Evolutionary conservation across 2,113 vertebrate species (phyloP), one percentile per base, ranked within the genome.

Genomic region (Bubalus kerabau): DNA sequence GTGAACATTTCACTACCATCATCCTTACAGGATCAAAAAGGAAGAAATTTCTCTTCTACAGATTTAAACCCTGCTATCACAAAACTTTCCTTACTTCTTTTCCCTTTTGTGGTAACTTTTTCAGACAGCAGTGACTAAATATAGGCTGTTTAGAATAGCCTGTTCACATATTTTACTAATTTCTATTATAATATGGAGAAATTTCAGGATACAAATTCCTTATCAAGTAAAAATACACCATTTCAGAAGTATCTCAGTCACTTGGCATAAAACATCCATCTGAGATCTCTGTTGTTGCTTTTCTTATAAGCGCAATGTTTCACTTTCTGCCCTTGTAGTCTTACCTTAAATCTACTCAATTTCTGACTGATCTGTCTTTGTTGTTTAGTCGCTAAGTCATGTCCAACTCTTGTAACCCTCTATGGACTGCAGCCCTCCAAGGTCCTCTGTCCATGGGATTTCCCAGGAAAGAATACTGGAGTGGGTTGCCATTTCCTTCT

Each of bases 101-200:
- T 60, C 59, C 74, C 17, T 91, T 94, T 86, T 89, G 24, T 87
- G 26, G 81, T 94, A 90, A 12, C 12, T 74, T 89, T 91, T 82
- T 87, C 43, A 54, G 8, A 95, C 13, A 92, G 74, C 30, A 74
- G 30, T 46, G 46, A 95, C 4, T 64, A 64, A 60, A 88, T 93
- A 84, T 16, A 96, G 26, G 15, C 83, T 87, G 64, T 78, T 93
- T 80, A 64, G 82, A 62, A 21, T 50, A 95, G 71, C 13, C 15
- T 94, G 85, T 83, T 97, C 32, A 96, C 96, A 94, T 50, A 23
- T n/a, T 78, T 48, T 52, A 91, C n/a, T 93, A 78, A 80, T 86
- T 96, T 93, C 59, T 95, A 95, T 9, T 83, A 36, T 40, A 56
- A 60, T 32, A n/a, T 74, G 30, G 96, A 86, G 81, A 50, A 40